A percentile compares a stretch with the other conserved stretches of the same genome.
Conservation (phyloP, 1,140 invertebrate species). For the Papilio xuthus region DNA sequence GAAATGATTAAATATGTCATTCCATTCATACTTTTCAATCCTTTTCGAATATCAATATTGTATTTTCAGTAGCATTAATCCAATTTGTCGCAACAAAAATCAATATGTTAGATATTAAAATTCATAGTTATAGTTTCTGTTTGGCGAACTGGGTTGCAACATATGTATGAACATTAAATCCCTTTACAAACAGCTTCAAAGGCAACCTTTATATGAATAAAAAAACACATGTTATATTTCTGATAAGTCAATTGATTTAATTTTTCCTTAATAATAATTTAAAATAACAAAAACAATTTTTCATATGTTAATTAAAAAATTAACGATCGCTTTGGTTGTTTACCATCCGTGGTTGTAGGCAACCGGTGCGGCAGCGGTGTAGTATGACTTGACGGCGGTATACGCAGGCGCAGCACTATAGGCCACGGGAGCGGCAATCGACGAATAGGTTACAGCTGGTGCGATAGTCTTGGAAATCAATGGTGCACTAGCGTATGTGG, state of each 20-base stretch:
- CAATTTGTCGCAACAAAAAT: too few relatives aligned
- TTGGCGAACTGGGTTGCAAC: neutral
- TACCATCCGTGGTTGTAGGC: slow-evolving; percentile 28
- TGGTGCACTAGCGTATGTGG: slow-evolving; percentile 37
- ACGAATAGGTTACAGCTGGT: slow-evolving; percentile 46
- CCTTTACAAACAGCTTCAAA: neutral
- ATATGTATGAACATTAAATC: neutral
- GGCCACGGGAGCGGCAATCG: slow-evolving; percentile 46
- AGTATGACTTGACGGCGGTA: slow-evolving; percentile 44
- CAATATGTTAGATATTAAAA: neutral
- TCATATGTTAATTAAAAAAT: slow-evolving; percentile 2
- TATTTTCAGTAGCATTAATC: too few relatives aligned
- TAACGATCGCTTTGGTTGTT: slow-evolving; percentile 31
- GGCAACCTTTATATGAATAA: neutral
- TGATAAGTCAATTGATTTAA: slow-evolving; percentile 15
- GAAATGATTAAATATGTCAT: too few relatives aligned
- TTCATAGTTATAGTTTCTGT: neutral
- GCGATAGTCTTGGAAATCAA: slow-evolving; percentile 42
- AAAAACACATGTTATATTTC: slow-evolving; percentile 9
- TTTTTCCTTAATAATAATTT: slow-evolving; percentile 35
- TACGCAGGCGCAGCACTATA: slow-evolving; percentile 44
- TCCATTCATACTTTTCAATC: too few relatives aligned
- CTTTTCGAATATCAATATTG: too few relatives aligned
- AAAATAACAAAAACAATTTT: slow-evolving; percentile 26
- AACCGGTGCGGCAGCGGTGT: neutral